Evolutionary conservation across 2,113 vertebrate genomes (phyloP).

Genomic region (Notarius lentiginosus): DNA sequence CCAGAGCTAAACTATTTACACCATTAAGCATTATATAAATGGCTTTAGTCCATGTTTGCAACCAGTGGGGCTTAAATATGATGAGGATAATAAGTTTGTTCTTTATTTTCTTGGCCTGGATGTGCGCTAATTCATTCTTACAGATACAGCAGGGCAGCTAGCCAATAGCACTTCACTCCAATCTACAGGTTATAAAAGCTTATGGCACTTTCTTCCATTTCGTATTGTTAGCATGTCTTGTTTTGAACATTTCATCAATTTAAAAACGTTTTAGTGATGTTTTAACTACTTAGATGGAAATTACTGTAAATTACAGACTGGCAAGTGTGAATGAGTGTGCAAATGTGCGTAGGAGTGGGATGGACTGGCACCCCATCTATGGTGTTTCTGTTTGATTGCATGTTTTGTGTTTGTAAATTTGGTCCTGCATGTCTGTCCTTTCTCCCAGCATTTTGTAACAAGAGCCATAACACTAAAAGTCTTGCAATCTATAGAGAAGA

Average conservation of each 20-base stretch:
- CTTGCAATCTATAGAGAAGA: not conserved
- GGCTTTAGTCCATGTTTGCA: not conserved
- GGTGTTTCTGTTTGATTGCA: not conserved
- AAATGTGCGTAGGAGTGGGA: conserved; percentile 4
- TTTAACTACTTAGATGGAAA: not conserved
- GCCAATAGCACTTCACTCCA: not conserved
- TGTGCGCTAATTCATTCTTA: not conserved
- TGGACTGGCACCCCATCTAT: not conserved
- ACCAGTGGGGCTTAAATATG: not conserved
- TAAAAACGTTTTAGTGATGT: not conserved
- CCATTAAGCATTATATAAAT: not conserved
- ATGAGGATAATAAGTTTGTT: not conserved
- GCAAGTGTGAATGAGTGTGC: not conserved
- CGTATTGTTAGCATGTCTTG: not conserved
- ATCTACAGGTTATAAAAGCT: not conserved
- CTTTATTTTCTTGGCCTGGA: not conserved
- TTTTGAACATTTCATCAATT: not conserved
- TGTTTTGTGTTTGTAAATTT: not conserved
- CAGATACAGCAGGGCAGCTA: not conserved
- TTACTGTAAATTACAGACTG: conserved; percentile 8
- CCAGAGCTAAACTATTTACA: not conserved
- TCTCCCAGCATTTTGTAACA: not conserved
- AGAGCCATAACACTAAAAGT: not conserved
- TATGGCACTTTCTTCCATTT: not conserved
- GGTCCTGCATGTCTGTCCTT: not conserved